phyloP scores from a whole-genome alignment of 2,113 vertebrate genomes.

The Antennarius striatus region DNA sequence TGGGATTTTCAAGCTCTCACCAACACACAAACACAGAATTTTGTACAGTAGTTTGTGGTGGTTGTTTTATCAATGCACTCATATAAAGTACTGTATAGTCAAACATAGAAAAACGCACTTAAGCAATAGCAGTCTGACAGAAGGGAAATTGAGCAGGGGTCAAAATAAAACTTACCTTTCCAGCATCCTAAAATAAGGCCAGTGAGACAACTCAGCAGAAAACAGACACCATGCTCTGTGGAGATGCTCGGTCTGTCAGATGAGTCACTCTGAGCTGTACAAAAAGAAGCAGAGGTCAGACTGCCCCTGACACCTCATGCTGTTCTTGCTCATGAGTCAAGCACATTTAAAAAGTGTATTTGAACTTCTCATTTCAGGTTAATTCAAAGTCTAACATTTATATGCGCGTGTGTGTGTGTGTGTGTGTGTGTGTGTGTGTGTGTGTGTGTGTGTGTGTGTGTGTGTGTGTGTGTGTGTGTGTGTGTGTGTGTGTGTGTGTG shows the following conservation, averaged over 20 bases:
- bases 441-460: no score
- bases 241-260: constrained; percentile 1
- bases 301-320: constrained; percentile 11
- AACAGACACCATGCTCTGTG: constrained; percentile 12
- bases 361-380: no score
- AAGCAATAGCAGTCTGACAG: not conserved
- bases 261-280: constrained; percentile 13
- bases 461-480: no score
- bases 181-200: not conserved
- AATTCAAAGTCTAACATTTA: no score
- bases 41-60: constrained; percentile 7
- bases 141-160: constrained; percentile 16
- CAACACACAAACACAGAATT: constrained; percentile 10
- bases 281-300: constrained; percentile 25
- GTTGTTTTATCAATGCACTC: not conserved
- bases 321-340: constrained; percentile 1
- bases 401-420: no score
- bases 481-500: no score
- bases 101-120: not conserved
- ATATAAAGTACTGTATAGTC: not conserved
- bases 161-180: constrained; percentile 10
- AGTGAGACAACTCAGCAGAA: constrained; percentile 27
- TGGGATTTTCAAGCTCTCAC: constrained; percentile 30
- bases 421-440: no score
- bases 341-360: no score